phyloP scores from a whole-genome alignment of 2,113 vertebrate species.

The Merops nubicus region DNA sequence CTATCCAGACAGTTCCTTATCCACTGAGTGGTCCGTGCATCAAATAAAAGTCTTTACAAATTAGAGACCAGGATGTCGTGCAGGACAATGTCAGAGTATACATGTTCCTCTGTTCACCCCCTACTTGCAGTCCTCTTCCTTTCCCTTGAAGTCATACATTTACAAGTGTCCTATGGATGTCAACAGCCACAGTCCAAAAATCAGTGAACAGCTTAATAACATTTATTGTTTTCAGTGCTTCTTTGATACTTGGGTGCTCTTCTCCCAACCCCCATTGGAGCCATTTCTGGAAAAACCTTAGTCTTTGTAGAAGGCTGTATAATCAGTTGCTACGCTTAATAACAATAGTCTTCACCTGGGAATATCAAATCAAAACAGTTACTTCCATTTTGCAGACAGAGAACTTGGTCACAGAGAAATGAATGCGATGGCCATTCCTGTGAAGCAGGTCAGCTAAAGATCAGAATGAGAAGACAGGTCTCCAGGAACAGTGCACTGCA shows the following conservation, averaged over 20 bases:
- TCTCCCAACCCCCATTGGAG: background rate
- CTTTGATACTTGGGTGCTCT: background rate
- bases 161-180: rapidly evolving
- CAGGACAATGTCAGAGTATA: background rate
- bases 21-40: no score
- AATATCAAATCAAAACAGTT: background rate
- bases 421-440: rapidly evolving
- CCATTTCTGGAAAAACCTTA: background rate
- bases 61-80: no score
- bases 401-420: background rate
- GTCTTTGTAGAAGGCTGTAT: background rate
- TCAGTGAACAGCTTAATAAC: background rate
- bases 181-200: background rate
- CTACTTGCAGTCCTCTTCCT: background rate
- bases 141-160: background rate
- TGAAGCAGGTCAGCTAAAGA: background rate
- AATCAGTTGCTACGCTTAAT: background rate
- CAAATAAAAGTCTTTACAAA: no score
- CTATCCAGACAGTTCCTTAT: no score
- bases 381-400: background rate
- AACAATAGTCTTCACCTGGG: background rate
- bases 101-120: background rate
- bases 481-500: background rate
- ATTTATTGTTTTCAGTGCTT: background rate
- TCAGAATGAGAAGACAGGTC: background rate